phyloP scores from a whole-genome alignment of 2,797 vertebrate genomes.

The Coendou prehensilis region DNA sequence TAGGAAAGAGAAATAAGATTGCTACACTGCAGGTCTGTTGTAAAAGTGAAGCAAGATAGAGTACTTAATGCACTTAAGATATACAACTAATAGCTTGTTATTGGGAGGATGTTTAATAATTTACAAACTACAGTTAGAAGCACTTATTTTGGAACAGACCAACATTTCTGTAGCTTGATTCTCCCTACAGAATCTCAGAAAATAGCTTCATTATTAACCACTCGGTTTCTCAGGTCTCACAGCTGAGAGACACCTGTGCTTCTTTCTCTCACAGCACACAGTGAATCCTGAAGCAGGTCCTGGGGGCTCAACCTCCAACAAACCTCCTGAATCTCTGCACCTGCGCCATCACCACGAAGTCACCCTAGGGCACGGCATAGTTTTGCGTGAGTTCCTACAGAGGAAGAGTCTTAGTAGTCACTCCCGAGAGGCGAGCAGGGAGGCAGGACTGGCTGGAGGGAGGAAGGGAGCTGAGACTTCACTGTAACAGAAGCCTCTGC shows the following conservation, averaged over 20 bases:
- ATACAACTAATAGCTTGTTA: background rate
- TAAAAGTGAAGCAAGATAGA: background rate
- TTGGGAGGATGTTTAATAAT: background rate
- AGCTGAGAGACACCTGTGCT: background rate
- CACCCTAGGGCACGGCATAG: rapidly evolving
- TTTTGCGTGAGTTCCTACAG: background rate
- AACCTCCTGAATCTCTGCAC: background rate
- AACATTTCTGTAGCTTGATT: background rate
- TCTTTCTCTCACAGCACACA: background rate
- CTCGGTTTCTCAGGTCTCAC: background rate
- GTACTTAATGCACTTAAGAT: background rate
- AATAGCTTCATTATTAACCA: background rate
- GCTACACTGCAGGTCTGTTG: rapidly evolving
- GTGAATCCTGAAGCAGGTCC: background rate
- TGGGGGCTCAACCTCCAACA: background rate
- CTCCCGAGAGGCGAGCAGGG: background rate
- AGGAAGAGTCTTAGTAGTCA: no score
- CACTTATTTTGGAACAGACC: background rate
- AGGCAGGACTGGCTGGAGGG: background rate
- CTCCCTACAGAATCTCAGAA: background rate
- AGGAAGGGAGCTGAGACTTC: background rate
- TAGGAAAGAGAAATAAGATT: background rate
- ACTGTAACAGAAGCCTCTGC: background rate
- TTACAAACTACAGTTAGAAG: background rate
- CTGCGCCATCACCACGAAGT: no score